Conservation (phyloP, 2,113 vertebrate species). For the Hippopotamus amphibius region DNA sequence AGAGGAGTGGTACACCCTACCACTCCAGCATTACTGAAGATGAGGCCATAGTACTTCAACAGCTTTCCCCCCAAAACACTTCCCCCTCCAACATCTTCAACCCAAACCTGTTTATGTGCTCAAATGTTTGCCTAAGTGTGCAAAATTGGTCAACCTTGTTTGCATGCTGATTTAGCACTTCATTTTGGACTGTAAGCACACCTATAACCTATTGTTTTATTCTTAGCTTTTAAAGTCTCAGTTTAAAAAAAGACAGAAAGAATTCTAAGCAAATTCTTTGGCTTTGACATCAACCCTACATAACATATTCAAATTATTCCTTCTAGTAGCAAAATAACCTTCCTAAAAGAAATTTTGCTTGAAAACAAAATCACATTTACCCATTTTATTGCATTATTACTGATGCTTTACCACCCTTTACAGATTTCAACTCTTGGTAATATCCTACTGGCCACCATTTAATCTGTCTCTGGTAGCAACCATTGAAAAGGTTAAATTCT, state of each 20-base stretch:
- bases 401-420: not conserved
- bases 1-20: not conserved
- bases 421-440: not conserved
- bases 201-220: not conserved
- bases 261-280: slow-evolving; percentile 19
- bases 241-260: slow-evolving; percentile 9
- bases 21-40: not conserved
- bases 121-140: not conserved
- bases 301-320: slow-evolving; percentile 32
- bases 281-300: not conserved
- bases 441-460: not conserved
- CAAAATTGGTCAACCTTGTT: not conserved
- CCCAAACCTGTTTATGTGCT: not conserved
- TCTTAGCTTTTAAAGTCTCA: slow-evolving; percentile 32
- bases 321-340: not conserved
- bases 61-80: not conserved
- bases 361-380: not conserved
- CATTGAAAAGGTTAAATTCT: not conserved
- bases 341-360: not conserved
- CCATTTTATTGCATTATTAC: not conserved
- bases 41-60: too few species aligned
- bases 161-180: not conserved
- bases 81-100: not conserved
- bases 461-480: not conserved
- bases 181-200: not conserved